Conservation (phyloP, 2,888 invertebrate genomes). For the Serrognathus titanus region DNA sequence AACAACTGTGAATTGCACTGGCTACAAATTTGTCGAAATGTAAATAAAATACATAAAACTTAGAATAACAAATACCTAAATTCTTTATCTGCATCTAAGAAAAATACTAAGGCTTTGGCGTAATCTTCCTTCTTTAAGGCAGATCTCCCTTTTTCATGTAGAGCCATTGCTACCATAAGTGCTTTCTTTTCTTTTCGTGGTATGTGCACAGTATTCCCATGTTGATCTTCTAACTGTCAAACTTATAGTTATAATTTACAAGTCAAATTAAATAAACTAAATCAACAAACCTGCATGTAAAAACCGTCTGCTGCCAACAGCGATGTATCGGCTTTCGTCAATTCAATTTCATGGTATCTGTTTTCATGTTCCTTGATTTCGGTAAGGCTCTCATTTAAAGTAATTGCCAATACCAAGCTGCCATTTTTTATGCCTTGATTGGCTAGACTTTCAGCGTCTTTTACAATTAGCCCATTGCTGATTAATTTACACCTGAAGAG, state of each 20-base stretch:
- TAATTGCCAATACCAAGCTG: slow-evolving; percentile 61
- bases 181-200: slow-evolving; percentile 67
- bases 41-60: slow-evolving; percentile 4
- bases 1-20: slow-evolving; percentile 65
- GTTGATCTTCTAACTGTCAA: slow-evolving; percentile 76
- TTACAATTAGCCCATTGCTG: slow-evolving; percentile 62
- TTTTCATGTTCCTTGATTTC: slow-evolving; percentile 42
- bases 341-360: slow-evolving; percentile 41
- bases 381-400: slow-evolving; percentile 38
- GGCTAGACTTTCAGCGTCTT: slow-evolving; percentile 51
- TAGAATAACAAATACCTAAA: slow-evolving; percentile 51
- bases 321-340: slow-evolving; percentile 45
- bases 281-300: slow-evolving; percentile 53
- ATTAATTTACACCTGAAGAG: slow-evolving; percentile 64
- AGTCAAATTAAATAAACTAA: not conserved
- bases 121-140: slow-evolving; percentile 65
- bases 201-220: slow-evolving; percentile 68
- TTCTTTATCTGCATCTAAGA: slow-evolving; percentile 75
- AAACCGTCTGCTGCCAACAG: slow-evolving; percentile 51
- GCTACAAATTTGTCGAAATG: slow-evolving; percentile 43
- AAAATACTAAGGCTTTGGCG: slow-evolving; percentile 66
- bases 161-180: slow-evolving; percentile 70
- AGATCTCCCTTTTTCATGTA: slow-evolving; percentile 74
- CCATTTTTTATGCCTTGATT: slow-evolving; percentile 67
- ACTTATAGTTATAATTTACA: slow-evolving; percentile 19